Evolutionary conservation across 1,140 invertebrate species (phyloP), one percentile per base, ranked within the genome.

Genomic region (Elymnias hypermnestra): DNA sequence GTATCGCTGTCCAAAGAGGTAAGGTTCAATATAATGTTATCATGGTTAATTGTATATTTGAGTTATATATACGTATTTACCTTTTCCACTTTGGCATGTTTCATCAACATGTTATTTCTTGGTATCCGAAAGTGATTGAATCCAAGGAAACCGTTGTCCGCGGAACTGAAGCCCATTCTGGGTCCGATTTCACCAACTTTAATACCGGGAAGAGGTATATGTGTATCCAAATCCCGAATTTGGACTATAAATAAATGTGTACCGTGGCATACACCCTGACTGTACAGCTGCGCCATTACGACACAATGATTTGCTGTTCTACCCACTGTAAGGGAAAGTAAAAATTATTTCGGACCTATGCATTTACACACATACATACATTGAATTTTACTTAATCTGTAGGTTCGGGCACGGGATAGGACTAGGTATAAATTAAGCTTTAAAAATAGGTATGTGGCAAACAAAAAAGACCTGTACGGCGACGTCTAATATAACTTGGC

Each of bases 191-290:
- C 97, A 5, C 97, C 97, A 38, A 98, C 92, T 70, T 92, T 93
- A 19, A 98, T 93, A 3, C 96, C 97, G 36, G 91, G 90, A 50
- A 98, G 57, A 0, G 96, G 95, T 72, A 91, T 82, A 66, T 98
- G 96, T 0, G 94, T 96, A 14, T 97, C 91, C 57, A 93, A 88
- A 70, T 97, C 93, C 49, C 97, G 88, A 9, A 98, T 85, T 81
- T 97, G 96, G 1, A 98, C 95, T 50, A 98, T 90, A 68, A 99
- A 98, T 0, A 94, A 91, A 76, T 98, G 96, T 37, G 96, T 91
- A 0, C 97, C 97, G 68, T 93, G 89, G 68, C 92, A 93, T 68
- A 92, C 87, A 0, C 95, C 95, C 66, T 94, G 88, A 0, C 93
- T 95, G 57, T 94, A 93, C 2, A 99, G 87, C 77, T 98, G 95